phyloP scores from a whole-genome alignment of 2,888 invertebrate species.

The Perithous albicinctus region DNA sequence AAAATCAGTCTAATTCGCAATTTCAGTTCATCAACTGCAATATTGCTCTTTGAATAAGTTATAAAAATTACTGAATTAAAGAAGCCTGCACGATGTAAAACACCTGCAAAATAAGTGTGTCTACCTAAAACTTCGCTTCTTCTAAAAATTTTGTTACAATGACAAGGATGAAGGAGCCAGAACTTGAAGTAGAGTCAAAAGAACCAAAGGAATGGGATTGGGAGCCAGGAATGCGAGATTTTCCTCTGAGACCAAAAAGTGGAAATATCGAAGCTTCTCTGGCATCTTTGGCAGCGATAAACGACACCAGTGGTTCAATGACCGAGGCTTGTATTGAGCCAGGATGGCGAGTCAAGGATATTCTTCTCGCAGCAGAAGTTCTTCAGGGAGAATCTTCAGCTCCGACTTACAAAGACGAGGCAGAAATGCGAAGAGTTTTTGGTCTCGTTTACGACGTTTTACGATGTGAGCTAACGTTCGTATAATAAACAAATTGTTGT shows the following conservation, averaged over 20 bases:
- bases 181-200: conserved; percentile 28
- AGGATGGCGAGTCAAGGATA: conserved; percentile 79
- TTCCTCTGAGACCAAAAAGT: conserved; percentile 67
- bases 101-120: neutral
- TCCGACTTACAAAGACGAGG: conserved; percentile 86
- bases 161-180: conserved; percentile 35
- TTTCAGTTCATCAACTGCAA: neutral
- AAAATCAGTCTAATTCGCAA: neutral
- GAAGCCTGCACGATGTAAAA: too few relatives aligned
- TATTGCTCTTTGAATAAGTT: neutral
- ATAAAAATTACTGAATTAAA: neutral
- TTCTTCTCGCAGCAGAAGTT: conserved; percentile 78
- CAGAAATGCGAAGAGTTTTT: conserved; percentile 91
- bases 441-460: conserved; percentile 91
- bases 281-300: conserved; percentile 66
- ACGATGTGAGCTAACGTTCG: conserved; percentile 87
- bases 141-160: neutral
- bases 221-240: conserved; percentile 69
- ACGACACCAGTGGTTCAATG: conserved; percentile 74
- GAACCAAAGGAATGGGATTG: conserved; percentile 74
- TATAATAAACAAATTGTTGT: neutral
- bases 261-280: conserved; percentile 58
- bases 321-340: conserved; percentile 76
- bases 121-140: neutral
- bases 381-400: conserved; percentile 68